A percentile compares a stretch with the other conserved stretches of the same genome.
phyloP scores from a whole-genome alignment of 2,113 vertebrate genomes.

The Anthoscopus minutus region DNA sequence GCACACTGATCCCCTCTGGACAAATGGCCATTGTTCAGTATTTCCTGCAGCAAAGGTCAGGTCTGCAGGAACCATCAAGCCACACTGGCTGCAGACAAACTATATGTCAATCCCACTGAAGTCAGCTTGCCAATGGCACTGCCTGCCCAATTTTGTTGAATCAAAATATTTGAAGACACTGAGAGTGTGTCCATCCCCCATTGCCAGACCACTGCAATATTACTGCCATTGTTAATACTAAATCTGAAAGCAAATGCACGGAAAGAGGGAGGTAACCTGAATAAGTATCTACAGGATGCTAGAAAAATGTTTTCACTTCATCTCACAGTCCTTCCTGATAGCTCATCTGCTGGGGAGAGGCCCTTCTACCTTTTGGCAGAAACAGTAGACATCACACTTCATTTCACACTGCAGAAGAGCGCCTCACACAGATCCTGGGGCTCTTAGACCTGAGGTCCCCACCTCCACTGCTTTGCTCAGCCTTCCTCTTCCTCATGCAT shows the following conservation, averaged over 20 bases:
- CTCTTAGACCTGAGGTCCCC: neutral
- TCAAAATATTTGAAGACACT: neutral
- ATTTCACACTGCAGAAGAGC: neutral
- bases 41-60: neutral
- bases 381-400: accelerated
- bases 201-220: neutral
- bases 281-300: neutral
- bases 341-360: neutral
- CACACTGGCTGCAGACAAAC: neutral
- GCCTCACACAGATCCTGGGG: neutral
- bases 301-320: neutral
- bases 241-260: neutral
- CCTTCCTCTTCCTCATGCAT: neutral
- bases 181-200: neutral
- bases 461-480: neutral
- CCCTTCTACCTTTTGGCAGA: neutral
- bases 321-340: neutral
- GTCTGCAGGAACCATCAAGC: neutral
- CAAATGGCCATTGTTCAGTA: neutral
- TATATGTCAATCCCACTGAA: accelerated
- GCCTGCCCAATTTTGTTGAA: neutral
- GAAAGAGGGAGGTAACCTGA: neutral
- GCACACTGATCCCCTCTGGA: neutral
- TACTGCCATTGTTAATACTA: neutral
- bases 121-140: neutral